These are phyloP conservation scores for Pollenia labialis DNA, from an alignment of 2,888 invertebrate genomes.

Conservation along the genomic window DNA sequence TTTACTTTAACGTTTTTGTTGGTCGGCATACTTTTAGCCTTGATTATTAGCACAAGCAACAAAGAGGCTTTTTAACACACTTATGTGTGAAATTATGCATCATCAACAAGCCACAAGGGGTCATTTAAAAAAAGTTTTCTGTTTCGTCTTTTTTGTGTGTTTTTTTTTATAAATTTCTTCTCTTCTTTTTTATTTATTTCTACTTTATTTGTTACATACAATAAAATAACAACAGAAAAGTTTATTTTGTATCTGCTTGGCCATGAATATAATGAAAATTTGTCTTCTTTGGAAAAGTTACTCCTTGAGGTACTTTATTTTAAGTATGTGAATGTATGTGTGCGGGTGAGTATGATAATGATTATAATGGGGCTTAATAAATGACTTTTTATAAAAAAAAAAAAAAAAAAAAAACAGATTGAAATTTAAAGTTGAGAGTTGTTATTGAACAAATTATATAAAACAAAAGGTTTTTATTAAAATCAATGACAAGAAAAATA, in stretches of 20 bases:
- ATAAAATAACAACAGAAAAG: conserved; percentile 27
- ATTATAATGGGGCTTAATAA: conserved; percentile 24
- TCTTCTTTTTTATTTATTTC: not conserved
- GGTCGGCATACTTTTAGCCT: conserved; percentile 29
- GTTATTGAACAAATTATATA: too few species aligned
- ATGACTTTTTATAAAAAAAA: conserved; percentile 15
- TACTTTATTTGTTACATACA: conserved; percentile 2
- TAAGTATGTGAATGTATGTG: not conserved
- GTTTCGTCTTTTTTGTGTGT: conserved; percentile 46
- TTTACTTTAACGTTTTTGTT: conserved; percentile 7
- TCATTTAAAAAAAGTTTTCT: conserved; percentile 79
- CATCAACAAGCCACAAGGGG: conserved; percentile 73
- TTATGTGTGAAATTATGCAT: conserved; percentile 73
- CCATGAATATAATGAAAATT: conserved; percentile 54
- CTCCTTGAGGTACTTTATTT: conserved; percentile 67
- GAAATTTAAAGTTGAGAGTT: conserved; percentile 4
- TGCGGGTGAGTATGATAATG: conserved; percentile 1
- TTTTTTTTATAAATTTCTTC: conserved; percentile 18
- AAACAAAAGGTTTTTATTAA: too few species aligned
- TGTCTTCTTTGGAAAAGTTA: conserved; percentile 61
- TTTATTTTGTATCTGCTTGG: conserved; percentile 32
- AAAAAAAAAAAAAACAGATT: conserved; percentile 40
- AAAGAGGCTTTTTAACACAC: conserved; percentile 71
- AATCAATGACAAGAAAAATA: too few species aligned
- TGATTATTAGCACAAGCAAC: conserved; percentile 63